phyloP scores from a whole-genome alignment of 2,113 vertebrate genomes.

The Chinchilla lanigera region DNA sequence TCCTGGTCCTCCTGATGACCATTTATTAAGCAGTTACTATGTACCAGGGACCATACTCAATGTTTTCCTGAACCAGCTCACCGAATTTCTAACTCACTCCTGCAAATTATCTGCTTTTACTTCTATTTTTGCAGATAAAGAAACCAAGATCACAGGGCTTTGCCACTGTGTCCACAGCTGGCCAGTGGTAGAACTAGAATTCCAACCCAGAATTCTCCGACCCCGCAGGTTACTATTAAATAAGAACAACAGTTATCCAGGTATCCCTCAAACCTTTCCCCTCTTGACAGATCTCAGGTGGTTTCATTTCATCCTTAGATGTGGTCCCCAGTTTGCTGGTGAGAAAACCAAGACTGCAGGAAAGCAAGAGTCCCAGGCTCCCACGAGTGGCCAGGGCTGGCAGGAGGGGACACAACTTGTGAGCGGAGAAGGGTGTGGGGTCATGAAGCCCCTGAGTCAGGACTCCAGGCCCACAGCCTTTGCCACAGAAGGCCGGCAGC shows the following conservation, averaged over 20 bases:
- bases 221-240: neutral
- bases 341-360: neutral
- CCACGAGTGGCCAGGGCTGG: neutral
- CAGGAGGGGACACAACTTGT: neutral
- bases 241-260: neutral
- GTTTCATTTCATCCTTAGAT: neutral
- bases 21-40: neutral
- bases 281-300: neutral
- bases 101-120: neutral
- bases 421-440: neutral
- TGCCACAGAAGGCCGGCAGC: neutral
- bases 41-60: neutral
- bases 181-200: neutral
- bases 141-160: neutral
- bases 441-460: too few relatives aligned
- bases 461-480: too few relatives aligned
- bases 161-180: too few relatives aligned
- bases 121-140: neutral
- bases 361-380: neutral
- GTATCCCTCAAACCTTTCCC: neutral
- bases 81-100: neutral
- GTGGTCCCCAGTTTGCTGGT: neutral
- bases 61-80: neutral
- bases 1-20: neutral
- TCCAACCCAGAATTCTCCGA: neutral